These are phyloP conservation scores for Eubasilissa regina DNA, from an alignment of 1,140 invertebrate species.

Conservation along the genomic window DNA sequence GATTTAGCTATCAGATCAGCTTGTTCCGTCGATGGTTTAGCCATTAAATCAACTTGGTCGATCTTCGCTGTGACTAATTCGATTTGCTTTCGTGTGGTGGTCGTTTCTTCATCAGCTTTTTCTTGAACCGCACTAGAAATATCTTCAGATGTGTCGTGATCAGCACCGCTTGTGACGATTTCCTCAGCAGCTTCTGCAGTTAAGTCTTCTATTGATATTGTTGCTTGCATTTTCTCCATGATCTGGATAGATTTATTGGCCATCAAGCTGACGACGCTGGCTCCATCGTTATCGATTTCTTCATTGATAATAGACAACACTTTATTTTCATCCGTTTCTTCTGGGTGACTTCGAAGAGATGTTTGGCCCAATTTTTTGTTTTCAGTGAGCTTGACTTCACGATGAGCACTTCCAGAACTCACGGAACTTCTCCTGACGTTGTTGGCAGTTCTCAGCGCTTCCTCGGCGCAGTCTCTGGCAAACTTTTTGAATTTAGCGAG, in stretches of 20 bases:
- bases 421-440: background rate
- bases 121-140: background rate
- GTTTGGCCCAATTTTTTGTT: background rate
- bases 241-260: background rate
- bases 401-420: background rate
- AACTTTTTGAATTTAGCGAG: slow-evolving; percentile 25
- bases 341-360: background rate
- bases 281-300: background rate
- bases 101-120: background rate
- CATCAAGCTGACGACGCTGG: background rate
- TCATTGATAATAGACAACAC: background rate
- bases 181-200: background rate
- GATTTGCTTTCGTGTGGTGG: background rate
- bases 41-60: background rate
- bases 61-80: background rate
- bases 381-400: background rate
- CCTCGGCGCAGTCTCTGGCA: slow-evolving; percentile 15
- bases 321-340: background rate
- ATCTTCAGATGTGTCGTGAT: background rate
- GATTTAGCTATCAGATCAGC: background rate
- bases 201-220: background rate
- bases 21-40: background rate
- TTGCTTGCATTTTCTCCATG: background rate
- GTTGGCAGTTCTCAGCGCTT: slow-evolving; percentile 5
- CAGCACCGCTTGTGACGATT: background rate